Percentiles rank a stretch among this genome's conserved stretches.
These are phyloP conservation scores for Trematomus loennbergii DNA, from an alignment of 2,113 vertebrate species.

Conservation along the genomic window DNA sequence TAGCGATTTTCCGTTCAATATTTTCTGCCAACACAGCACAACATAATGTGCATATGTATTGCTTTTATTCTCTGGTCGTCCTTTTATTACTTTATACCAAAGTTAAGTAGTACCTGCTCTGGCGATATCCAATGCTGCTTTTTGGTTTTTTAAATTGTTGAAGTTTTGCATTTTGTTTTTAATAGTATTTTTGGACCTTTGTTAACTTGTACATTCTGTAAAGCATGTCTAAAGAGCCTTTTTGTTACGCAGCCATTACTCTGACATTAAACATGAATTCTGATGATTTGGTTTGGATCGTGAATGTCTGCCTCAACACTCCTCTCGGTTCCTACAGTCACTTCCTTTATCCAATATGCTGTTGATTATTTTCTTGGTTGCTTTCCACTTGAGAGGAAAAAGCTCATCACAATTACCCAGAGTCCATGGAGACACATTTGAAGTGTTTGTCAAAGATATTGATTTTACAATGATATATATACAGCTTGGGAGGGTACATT, in stretches of 20 bases:
- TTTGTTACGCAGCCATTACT: slow-evolving; percentile 80
- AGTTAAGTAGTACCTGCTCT: slow-evolving; percentile 79
- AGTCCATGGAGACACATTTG: not conserved
- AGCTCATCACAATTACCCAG: not conserved
- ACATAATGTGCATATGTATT: slow-evolving; percentile 48
- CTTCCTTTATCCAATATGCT: not conserved
- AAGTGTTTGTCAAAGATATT: not conserved
- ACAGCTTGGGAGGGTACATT: too few species aligned
- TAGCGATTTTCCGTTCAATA: slow-evolving; percentile 22
- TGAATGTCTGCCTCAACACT: not conserved
- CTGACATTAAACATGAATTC: slow-evolving; percentile 81
- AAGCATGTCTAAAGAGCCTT: slow-evolving; percentile 83
- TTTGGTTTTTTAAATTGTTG: slow-evolving; percentile 47
- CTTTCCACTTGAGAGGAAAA: too few species aligned
- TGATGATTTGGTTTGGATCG: slow-evolving; percentile 34
- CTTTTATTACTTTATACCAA: slow-evolving; percentile 79
- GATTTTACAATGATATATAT: not conserved
- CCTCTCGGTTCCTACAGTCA: not conserved
- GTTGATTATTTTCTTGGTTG: not conserved
- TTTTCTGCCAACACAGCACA: slow-evolving; percentile 21
- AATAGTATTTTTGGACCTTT: slow-evolving; percentile 66
- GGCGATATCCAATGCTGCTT: slow-evolving; percentile 78
- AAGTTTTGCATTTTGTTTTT: slow-evolving; percentile 41
- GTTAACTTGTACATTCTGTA: slow-evolving; percentile 84
- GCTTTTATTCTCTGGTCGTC: slow-evolving; percentile 43